These are phyloP conservation scores for Brachionus sp. DNA, from an alignment of 1,140 invertebrate genomes.

Conservation along the genomic window DNA sequence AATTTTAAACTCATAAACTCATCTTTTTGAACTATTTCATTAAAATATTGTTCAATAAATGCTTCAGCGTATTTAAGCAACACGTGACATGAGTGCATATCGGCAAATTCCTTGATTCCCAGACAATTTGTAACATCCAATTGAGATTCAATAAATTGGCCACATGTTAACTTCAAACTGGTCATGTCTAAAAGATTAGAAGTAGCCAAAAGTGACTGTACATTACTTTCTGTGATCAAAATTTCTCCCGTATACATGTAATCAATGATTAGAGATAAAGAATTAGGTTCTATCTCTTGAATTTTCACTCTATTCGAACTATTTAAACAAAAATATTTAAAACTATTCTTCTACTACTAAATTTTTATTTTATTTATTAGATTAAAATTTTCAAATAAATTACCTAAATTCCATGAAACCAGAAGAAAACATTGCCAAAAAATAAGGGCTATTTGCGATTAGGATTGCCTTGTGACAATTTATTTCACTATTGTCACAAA, in stretches of 20 bases:
- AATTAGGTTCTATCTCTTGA: conserved; percentile 90
- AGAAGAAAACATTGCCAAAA: conserved; percentile 47
- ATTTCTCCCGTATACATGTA: conserved; percentile 99
- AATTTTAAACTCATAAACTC: not conserved
- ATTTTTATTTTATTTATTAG: conserved; percentile 12
- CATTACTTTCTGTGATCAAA: conserved; percentile 92
- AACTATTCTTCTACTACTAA: not conserved
- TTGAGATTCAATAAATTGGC: conserved; percentile 33
- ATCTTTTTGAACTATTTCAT: conserved; percentile 14
- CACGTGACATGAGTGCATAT: not conserved
- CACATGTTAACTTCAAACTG: conserved; percentile 13
- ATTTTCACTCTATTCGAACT: conserved; percentile 61
- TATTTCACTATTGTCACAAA: conserved; percentile 42
- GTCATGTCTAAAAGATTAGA: conserved; percentile 73
- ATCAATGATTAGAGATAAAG: conserved; percentile 93
- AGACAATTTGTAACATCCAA: conserved; percentile 8
- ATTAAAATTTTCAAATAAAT: not conserved
- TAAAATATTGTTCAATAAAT: conserved; percentile 28
- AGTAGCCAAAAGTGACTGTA: conserved; percentile 90
- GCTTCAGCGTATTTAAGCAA: not conserved
- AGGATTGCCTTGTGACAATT: conserved; percentile 47
- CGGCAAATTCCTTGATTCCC: conserved; percentile 17
- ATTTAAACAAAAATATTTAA: conserved; percentile 38
- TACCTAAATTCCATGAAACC: conserved; percentile 21
- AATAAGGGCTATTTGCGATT: conserved; percentile 47